phyloP scores from a whole-genome alignment of 2,888 invertebrate species.

The Drosophila crucigera region DNA sequence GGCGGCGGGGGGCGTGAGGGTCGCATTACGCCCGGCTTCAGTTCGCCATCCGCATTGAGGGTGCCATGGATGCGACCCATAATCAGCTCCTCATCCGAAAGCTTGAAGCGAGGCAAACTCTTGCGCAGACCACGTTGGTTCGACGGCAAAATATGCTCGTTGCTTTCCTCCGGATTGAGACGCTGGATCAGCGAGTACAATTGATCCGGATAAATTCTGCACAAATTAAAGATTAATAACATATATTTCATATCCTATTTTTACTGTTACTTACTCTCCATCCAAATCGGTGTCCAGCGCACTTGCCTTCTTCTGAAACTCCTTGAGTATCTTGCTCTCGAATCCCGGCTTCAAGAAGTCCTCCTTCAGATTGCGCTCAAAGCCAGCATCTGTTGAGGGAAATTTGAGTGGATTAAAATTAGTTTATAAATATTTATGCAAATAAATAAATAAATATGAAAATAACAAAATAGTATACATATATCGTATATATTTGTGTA shows the following conservation, averaged over 20 bases:
- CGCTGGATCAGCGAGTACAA: conserved; percentile 84
- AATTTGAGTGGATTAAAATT: background rate
- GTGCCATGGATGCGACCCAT: conserved; percentile 85
- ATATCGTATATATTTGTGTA: conserved; percentile 9
- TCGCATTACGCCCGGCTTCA: conserved; percentile 32
- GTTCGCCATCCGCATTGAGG: conserved; percentile 77
- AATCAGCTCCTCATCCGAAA: conserved; percentile 84
- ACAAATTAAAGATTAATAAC: background rate
- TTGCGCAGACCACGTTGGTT: conserved; percentile 63
- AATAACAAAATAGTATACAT: conserved; percentile 7
- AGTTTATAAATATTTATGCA: conserved; percentile 26
- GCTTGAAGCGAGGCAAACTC: conserved; percentile 56
- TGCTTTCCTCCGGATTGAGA: conserved; percentile 74
- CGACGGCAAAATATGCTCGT: conserved; percentile 78
- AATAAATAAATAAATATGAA: conserved; percentile 2
- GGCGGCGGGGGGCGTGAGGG: conserved; percentile 66
- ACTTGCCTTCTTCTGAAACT: conserved; percentile 81
- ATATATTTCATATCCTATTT: background rate
- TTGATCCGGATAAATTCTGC: conserved; percentile 84
- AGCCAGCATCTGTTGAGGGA: conserved; percentile 54
- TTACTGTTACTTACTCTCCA: conserved; percentile 85
- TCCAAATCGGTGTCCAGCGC: conserved; percentile 86
- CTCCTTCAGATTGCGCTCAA: conserved; percentile 85
- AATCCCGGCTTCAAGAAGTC: conserved; percentile 87
- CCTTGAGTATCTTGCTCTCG: conserved; percentile 81